phyloP scores from a whole-genome alignment of 2,888 invertebrate species.

The Deilephila porcellus region DNA sequence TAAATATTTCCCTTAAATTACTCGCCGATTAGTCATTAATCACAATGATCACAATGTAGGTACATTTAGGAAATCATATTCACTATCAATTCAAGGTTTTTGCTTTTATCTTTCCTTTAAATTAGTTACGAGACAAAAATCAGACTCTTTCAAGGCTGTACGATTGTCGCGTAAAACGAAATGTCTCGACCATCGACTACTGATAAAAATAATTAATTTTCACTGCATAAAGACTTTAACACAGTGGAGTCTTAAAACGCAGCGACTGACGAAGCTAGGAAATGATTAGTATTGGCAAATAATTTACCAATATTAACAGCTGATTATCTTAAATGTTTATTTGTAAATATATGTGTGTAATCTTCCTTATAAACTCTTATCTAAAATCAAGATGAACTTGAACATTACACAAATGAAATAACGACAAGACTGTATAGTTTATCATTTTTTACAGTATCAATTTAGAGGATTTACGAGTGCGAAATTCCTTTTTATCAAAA shows the following conservation, averaged over 20 bases:
- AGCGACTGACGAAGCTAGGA: neutral
- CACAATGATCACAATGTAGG: too few relatives aligned
- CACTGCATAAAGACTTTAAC: neutral
- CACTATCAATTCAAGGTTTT: conserved; percentile 14
- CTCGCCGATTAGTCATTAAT: neutral
- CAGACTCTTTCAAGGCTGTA: conserved; percentile 5
- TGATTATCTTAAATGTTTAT: neutral
- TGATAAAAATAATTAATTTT: conserved; percentile 16
- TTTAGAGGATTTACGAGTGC: too few relatives aligned
- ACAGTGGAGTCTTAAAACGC: neutral
- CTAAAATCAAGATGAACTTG: too few relatives aligned
- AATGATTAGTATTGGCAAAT: too few relatives aligned
- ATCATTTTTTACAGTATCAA: too few relatives aligned
- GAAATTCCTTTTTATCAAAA: too few relatives aligned
- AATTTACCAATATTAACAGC: neutral
- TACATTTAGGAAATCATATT: neutral
- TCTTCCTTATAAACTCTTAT: too few relatives aligned
- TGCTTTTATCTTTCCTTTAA: conserved; percentile 7
- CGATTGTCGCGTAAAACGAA: neutral
- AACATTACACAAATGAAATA: too few relatives aligned
- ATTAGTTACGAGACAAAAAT: neutral
- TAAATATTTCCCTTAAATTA: neutral
- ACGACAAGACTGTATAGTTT: too few relatives aligned
- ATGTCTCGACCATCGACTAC: neutral
- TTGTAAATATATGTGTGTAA: too few relatives aligned